Conservation (phyloP, 2,113 vertebrate genomes). For the Mungos mungo region DNA sequence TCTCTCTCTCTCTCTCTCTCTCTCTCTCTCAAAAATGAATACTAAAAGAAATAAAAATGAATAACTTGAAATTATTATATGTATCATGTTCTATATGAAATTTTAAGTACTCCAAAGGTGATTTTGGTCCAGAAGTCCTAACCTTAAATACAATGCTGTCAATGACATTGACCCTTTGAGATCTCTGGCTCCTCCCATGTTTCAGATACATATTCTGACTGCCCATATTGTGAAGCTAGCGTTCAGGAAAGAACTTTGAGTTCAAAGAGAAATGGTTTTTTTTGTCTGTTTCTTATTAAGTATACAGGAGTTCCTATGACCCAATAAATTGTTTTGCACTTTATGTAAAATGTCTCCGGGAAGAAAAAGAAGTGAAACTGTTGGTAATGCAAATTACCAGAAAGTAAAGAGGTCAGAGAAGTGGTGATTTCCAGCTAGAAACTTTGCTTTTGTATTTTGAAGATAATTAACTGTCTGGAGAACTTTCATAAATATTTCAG, state of each 20-base stretch:
- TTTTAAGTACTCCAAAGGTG: not conserved
- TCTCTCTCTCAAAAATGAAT: too few species aligned
- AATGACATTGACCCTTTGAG: not conserved
- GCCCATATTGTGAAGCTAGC: not conserved
- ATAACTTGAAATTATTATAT: not conserved
- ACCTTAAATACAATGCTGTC: not conserved
- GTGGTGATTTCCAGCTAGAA: not conserved
- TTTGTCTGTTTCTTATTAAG: not conserved
- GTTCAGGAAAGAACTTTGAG: not conserved
- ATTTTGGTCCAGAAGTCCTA: not conserved
- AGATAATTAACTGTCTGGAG: conserved; percentile 13
- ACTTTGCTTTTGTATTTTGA: not conserved
- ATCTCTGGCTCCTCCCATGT: not conserved
- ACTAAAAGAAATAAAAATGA: not conserved
- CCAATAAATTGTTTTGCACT: not conserved
- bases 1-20: too few species aligned
- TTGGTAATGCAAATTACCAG: not conserved
- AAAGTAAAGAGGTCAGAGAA: not conserved
- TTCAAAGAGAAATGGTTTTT: not conserved
- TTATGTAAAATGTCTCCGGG: not conserved
- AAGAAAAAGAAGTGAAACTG: not conserved
- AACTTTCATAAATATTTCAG: not conserved
- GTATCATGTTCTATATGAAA: not conserved
- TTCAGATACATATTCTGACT: not conserved
- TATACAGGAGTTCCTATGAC: not conserved